Conservation (phyloP, 1,140 invertebrate genomes). For the Scylla paramamosain region DNA sequence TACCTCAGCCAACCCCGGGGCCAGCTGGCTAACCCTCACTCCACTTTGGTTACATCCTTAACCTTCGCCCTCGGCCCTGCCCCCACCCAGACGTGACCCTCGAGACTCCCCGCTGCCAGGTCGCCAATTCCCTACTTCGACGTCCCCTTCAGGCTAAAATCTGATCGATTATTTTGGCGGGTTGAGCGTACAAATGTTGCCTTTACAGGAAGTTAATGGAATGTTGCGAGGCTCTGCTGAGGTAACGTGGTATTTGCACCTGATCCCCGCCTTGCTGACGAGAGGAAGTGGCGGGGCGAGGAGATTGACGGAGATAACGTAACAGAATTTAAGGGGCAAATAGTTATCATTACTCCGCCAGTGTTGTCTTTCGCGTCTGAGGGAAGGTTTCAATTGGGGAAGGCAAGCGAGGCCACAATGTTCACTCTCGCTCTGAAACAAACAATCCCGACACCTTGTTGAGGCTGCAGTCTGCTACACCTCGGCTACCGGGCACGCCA, state of each 20-base stretch:
- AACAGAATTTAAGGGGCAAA: no score
- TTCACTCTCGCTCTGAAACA: no score
- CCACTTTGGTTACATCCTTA: slow-evolving; percentile 2
- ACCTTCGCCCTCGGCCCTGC: neutral
- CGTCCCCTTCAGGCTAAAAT: neutral
- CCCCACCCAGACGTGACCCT: neutral
- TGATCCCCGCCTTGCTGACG: neutral
- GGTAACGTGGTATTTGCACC: neutral
- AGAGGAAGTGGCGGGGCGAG: neutral
- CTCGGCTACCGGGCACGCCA: no score
- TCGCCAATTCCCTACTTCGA: neutral
- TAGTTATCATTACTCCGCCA: no score
- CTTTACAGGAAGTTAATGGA: neutral
- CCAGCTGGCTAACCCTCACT: neutral
- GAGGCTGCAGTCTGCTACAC: no score
- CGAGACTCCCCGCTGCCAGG: neutral
- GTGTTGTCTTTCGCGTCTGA: no score
- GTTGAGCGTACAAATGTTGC: neutral
- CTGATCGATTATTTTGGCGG: neutral
- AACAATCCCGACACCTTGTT: no score
- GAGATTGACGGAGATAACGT: no score
- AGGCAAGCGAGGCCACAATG: no score
- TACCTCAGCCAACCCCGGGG: neutral
- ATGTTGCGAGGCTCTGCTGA: neutral
- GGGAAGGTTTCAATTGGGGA: no score